phyloP scores from a whole-genome alignment of 1,140 invertebrate genomes.

The Platorchestia sp. region DNA sequence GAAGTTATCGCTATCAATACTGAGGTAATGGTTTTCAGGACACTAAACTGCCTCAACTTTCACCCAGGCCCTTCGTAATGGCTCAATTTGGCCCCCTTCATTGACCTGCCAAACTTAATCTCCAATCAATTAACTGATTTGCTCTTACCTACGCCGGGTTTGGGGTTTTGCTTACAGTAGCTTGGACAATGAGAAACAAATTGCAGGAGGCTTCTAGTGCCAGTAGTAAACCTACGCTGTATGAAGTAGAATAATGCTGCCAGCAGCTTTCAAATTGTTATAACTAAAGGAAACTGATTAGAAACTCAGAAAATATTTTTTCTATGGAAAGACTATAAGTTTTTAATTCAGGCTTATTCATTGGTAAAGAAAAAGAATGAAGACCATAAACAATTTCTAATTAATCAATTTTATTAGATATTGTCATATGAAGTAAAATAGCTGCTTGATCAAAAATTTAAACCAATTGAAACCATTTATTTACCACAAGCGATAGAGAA shows the following conservation, averaged over 20 bases:
- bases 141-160: background rate
- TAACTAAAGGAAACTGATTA: background rate
- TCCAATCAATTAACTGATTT: background rate
- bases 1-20: slow-evolving; percentile 33
- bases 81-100: slow-evolving; percentile 19
- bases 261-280: background rate
- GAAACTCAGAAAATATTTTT: too few relatives aligned
- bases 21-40: slow-evolving; percentile 24
- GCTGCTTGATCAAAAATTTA: too few relatives aligned
- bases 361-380: too few relatives aligned
- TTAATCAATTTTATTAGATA: too few relatives aligned
- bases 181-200: background rate
- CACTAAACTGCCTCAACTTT: slow-evolving; percentile 41
- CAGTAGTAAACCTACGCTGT: background rate
- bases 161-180: background rate
- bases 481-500: too few relatives aligned
- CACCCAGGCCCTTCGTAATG: background rate
- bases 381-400: too few relatives aligned
- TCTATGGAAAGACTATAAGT: too few relatives aligned
- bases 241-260: background rate
- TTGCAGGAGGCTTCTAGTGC: background rate
- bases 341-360: too few relatives aligned
- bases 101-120: background rate
- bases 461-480: too few relatives aligned
- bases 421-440: too few relatives aligned